Base-by-base conservation (phyloP, 2,113 vertebrate genomes). In the Clarias magur region DNA sequence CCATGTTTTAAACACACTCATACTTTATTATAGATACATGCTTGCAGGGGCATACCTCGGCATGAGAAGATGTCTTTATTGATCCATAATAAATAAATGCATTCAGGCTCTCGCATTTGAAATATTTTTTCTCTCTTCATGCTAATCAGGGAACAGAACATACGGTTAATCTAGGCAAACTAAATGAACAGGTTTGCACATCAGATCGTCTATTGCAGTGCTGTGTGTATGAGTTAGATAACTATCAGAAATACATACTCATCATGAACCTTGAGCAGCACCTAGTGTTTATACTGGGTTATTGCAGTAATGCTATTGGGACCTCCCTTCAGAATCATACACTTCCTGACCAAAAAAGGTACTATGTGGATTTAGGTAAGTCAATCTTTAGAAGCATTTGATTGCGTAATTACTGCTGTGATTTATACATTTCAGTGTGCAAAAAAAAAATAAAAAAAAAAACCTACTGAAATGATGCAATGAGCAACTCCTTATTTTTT, bases 251-350 rank as follows among this genome's bases (percentile, higher is more conserved):
- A 8, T 17, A 56, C 16, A 80, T 42, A 15, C 82, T 67, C 57
- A 85, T 13, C 38, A 54, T 79, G 63, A 79, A 80, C 70, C 63
- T 83, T 12, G 34, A 88, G 88, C 63, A 70, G 67, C 80, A 85
- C 80, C 86, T 87, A 72, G 86, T 83, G 88, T 25, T 34, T 17
- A 17, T 21, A 42, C 6, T 72, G 0, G 1, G 34, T 82, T 25
- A 85, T 57, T 85, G 86, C 86, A 89, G 21, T 4, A 81, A 11
- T 70, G 30, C n/a, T 30, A 19, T 88, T 12, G 7, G 56, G 65
- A n/a, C 25, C 16, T 48, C 80, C 54, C 27, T 42, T 53, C 17
- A 34, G 34, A 30, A 48, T 63, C 10, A 63, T 65, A 16, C 57
- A 65, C 48, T 48, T 48, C 48, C 48, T 48, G 48, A 7, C 48